phyloP scores from a whole-genome alignment of 2,888 invertebrate genomes.

The Lepeophtheirus nordmannii region DNA sequence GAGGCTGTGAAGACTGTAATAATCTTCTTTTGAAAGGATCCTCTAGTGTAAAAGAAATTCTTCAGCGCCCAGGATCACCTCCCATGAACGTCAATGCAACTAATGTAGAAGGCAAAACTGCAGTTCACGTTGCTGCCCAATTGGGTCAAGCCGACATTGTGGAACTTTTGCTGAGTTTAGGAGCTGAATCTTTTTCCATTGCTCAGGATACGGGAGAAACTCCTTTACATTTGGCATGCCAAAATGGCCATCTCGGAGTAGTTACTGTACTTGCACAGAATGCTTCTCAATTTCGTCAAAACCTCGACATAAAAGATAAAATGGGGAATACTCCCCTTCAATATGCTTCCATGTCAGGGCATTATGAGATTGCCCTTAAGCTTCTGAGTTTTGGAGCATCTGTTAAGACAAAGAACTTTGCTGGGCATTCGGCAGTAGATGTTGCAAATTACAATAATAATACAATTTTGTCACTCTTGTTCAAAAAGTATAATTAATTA shows the following conservation, averaged over 20 bases:
- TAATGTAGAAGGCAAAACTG: not conserved
- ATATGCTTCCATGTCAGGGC: not conserved
- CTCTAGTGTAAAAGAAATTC: not conserved
- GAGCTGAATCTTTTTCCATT: not conserved
- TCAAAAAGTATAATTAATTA: not conserved
- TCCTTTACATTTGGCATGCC: not conserved
- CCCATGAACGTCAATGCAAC: not conserved
- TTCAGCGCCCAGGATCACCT: not conserved
- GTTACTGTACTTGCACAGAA: not conserved
- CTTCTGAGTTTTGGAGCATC: conserved; percentile 1
- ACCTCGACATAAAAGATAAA: not conserved
- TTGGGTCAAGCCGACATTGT: not conserved
- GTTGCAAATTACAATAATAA: not conserved
- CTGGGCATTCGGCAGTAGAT: conserved; percentile 4
- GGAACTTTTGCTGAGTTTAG: not conserved
- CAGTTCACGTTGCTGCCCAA: not conserved
- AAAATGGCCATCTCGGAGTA: not conserved
- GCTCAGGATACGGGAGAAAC: not conserved
- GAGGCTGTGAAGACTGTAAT: not conserved
- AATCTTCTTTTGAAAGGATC: not conserved
- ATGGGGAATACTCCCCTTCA: not conserved
- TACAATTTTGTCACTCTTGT: not conserved
- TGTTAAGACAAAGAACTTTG: not conserved
- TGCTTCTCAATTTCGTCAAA: not conserved
- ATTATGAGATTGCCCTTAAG: not conserved